Evolutionary conservation across 2,888 invertebrate species (phyloP).

Genomic region (Amorpha juglandis): DNA sequence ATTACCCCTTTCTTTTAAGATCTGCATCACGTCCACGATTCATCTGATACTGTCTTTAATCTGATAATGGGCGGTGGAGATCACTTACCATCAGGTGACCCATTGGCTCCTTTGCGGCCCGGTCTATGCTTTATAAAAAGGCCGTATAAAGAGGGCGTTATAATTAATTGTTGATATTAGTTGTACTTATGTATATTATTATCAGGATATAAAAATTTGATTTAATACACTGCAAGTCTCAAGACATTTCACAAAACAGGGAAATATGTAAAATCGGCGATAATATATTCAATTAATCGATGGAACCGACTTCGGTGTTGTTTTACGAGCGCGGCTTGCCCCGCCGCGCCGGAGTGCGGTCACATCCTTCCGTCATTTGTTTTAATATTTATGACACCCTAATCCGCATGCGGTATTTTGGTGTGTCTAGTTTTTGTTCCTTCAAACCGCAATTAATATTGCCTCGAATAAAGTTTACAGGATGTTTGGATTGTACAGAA

Average conservation of each 20-base stretch:
- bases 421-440: not conserved
- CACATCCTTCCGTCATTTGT: constrained; percentile 38
- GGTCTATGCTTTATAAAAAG: no score
- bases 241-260: not conserved
- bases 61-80: no score
- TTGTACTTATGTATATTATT: no score
- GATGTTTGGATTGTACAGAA: not conserved
- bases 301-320: constrained; percentile 16
- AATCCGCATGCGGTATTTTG: constrained; percentile 6
- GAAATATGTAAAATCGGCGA: constrained; percentile 6
- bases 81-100: no score
- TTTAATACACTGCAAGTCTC: not conserved
- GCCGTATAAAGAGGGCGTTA: no score
- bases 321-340: constrained; percentile 30
- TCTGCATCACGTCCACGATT: no score
- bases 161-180: no score
- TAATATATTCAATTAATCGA: constrained; percentile 8
- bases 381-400: constrained; percentile 39
- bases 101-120: no score
- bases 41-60: no score
- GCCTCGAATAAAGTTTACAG: not conserved
- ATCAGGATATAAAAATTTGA: no score
- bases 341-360: constrained; percentile 24
- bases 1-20: no score
- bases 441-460: constrained; percentile 6